These are phyloP conservation scores for Palloptera scutellata DNA, from an alignment of 2,888 invertebrate species.

Conservation along the genomic window DNA sequence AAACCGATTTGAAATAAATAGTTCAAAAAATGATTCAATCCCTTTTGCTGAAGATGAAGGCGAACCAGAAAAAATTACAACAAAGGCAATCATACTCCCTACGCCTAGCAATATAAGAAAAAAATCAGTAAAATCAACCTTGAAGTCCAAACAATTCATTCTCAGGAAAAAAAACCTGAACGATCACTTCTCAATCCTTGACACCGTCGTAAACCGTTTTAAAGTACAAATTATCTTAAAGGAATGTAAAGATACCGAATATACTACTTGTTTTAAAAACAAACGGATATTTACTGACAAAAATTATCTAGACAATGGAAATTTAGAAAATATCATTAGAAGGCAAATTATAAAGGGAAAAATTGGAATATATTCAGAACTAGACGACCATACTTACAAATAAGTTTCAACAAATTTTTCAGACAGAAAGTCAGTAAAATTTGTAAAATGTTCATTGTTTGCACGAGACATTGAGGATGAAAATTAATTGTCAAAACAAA, in stretches of 20 bases:
- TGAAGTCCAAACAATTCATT: slow-evolving; percentile 15
- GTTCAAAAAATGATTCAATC: too few species aligned
- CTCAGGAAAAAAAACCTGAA: slow-evolving; percentile 10
- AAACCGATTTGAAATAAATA: not conserved
- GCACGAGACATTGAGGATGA: slow-evolving; percentile 29
- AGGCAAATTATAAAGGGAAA: slow-evolving; percentile 20
- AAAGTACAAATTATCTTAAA: slow-evolving; percentile 17
- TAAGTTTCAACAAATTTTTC: too few species aligned
- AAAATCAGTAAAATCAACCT: not conserved
- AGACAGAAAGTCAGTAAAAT: slow-evolving; percentile 20
- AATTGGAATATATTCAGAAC: slow-evolving; percentile 31
- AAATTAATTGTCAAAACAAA: slow-evolving; percentile 28
- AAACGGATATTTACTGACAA: slow-evolving; percentile 18
- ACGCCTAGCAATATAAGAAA: too few species aligned
- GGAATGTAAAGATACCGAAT: slow-evolving; percentile 2
- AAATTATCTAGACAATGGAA: slow-evolving; percentile 17
- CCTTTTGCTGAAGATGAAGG: too few species aligned
- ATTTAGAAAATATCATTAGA: slow-evolving; percentile 22
- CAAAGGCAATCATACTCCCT: not conserved
- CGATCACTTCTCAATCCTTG: slow-evolving; percentile 6
- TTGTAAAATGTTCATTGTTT: slow-evolving; percentile 27
- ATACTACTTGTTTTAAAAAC: not conserved
- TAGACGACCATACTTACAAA: slow-evolving; percentile 26
- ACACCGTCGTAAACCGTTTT: slow-evolving; percentile 21
- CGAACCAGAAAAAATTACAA: slow-evolving; percentile 5